A percentile compares a stretch with the other conserved stretches of the same genome.
Conservation (phyloP, 2,797 vertebrate species). For the Oophaga sylvatica region DNA sequence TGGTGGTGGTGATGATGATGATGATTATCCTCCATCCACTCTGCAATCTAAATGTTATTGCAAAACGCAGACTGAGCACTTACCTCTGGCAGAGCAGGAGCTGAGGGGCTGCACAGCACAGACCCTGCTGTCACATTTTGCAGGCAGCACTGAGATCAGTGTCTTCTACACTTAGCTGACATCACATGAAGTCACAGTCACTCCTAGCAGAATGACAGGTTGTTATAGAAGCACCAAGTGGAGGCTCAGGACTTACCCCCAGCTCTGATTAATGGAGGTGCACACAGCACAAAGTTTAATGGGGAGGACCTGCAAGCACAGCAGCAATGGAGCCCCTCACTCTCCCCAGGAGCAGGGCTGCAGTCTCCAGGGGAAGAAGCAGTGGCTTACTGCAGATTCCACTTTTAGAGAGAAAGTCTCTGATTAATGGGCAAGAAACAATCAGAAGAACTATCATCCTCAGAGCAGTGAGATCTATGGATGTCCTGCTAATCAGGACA, state of each 20-base stretch:
- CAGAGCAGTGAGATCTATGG: neutral
- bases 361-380: neutral
- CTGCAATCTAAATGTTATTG: constrained; percentile 64
- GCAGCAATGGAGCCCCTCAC: constrained; percentile 19
- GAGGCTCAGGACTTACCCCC: constrained; percentile 68
- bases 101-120: constrained; percentile 77
- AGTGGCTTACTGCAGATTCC: neutral
- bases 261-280: constrained; percentile 68
- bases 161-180: constrained; percentile 86
- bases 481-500: neutral
- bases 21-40: constrained; percentile 62
- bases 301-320: constrained; percentile 7
- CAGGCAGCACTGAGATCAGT: constrained; percentile 81
- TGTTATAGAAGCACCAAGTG: constrained; percentile 70
- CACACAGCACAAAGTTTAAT: constrained; percentile 39
- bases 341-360: constrained; percentile 8
- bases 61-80: constrained; percentile 64
- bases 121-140: constrained; percentile 84
- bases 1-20: constrained; percentile 36
- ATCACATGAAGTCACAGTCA: constrained; percentile 83
- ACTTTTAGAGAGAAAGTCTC: neutral
- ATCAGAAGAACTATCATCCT: neutral
- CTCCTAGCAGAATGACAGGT: constrained; percentile 83
- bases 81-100: constrained; percentile 81
- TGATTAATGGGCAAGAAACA: neutral